A percentile compares a stretch with the other conserved stretches of the same genome.
Evolutionary conservation across 1,140 invertebrate genomes (phyloP).

Genomic region (Hypsibius dujardini): DNA sequence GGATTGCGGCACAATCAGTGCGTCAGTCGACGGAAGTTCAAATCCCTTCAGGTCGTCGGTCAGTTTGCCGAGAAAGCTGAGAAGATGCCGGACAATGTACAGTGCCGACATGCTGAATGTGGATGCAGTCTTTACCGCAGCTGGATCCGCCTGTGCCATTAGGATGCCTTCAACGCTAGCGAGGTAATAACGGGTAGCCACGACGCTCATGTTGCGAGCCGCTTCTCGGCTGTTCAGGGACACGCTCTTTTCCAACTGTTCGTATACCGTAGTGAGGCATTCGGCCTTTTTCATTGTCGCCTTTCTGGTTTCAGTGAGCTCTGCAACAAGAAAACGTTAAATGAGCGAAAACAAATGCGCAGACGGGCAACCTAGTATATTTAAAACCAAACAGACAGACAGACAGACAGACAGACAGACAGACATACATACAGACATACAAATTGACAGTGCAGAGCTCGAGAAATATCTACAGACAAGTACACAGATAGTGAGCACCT

Average conservation of each 20-base stretch:
- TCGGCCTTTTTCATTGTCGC: background rate
- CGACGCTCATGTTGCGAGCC: background rate
- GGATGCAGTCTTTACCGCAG: background rate
- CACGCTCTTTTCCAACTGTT: background rate
- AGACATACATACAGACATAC: too few relatives aligned
- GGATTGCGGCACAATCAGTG: background rate
- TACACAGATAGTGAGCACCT: background rate
- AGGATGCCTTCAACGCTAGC: background rate
- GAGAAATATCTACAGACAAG: too few relatives aligned
- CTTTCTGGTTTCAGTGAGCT: background rate
- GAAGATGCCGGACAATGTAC: background rate
- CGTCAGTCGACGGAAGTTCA: background rate
- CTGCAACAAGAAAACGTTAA: too few relatives aligned
- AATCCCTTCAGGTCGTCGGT: background rate
- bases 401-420: too few relatives aligned
- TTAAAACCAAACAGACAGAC: background rate
- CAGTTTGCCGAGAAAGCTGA: background rate
- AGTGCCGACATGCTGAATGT: background rate
- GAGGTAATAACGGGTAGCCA: background rate
- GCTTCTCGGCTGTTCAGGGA: slow-evolving; percentile 8
- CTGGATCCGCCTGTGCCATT: background rate
- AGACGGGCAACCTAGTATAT: too few relatives aligned
- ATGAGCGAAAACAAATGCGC: too few relatives aligned
- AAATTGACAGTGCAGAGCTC: too few relatives aligned
- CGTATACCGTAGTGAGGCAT: background rate